These are phyloP conservation scores for Psittacula echo DNA, from an alignment of 2,797 vertebrate species.

Conservation along the genomic window DNA sequence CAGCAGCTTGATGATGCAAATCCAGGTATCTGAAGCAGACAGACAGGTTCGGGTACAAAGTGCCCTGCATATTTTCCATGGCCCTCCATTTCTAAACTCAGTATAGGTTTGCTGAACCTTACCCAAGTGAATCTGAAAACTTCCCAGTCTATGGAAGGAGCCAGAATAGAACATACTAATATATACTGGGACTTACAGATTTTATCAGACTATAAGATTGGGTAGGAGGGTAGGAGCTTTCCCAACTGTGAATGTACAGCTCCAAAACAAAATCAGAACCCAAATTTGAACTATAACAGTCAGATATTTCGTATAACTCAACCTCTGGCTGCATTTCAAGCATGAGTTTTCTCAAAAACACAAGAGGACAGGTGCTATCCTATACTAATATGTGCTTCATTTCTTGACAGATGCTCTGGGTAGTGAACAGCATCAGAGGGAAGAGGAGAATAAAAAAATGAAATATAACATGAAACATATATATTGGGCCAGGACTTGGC, in stretches of 20 bases:
- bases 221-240: neutral
- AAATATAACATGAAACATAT: neutral
- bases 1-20: neutral
- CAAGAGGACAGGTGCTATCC: neutral
- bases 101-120: neutral
- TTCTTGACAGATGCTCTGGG: neutral
- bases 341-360: constrained; percentile 6
- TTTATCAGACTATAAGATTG: neutral
- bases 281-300: neutral
- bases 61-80: neutral
- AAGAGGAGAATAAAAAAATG: neutral
- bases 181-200: neutral
- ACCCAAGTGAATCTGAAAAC: neutral
- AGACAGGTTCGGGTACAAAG: neutral
- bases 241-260: neutral
- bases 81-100: neutral
- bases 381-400: constrained; percentile 2
- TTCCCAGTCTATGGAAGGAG: neutral
- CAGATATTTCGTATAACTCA: neutral
- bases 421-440: neutral
- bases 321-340: constrained; percentile 27
- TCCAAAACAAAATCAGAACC: neutral
- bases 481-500: neutral
- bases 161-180: neutral
- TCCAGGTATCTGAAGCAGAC: neutral